Base-by-base conservation (phyloP, 2,888 invertebrate species). In the Zootermopsis nevadensis region DNA sequence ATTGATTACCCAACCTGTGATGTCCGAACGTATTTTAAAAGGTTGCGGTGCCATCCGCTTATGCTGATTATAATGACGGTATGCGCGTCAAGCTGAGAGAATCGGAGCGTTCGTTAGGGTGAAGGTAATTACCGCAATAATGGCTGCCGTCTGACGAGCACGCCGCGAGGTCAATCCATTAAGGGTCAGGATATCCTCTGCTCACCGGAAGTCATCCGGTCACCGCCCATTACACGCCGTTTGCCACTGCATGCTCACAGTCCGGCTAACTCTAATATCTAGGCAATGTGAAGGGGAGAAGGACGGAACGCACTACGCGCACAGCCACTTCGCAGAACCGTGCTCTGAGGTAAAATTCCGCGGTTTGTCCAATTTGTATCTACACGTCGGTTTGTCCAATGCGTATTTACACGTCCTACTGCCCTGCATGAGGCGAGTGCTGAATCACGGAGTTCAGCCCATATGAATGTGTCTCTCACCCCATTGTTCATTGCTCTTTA, bases 121-220 rank as follows among this genome's bases (percentile, higher is more conserved):
- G 15, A 0, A 66, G 60, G 66, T 79, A 79, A 79, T 79, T 79
- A 79, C 66, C 77, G 77, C 77, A 77, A 77, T 77, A 55, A 77
- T 77, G 77, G 77, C 77, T 35, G 24, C 60, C 60, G 10, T n/a
- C 27, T 27, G 60, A 79, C 60, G n/a, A 2, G 35, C 60, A n/a
- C 33, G n/a, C 60, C 60, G 4, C 35, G 79, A 79, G 79, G 79
- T 66, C 79, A 79, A 79, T 79, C 79, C 79, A 79, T 79, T 79
- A 79, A 60, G 79, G 35, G 79, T 79, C 60, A 79, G 79, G 79
- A 66, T 79, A 66, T 79, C 79, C 79, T 66, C 27, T 35, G n/a
- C 35, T 35, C 55, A 79, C 79, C 55, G 79, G 79, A 79, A 79
- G 79, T 31, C 35, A 60, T 35, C 79, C 66, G 79, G 79, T 79